Base-by-base conservation (phyloP, 2,888 invertebrate species). In the Cataglyphis rosenhaueri region DNA sequence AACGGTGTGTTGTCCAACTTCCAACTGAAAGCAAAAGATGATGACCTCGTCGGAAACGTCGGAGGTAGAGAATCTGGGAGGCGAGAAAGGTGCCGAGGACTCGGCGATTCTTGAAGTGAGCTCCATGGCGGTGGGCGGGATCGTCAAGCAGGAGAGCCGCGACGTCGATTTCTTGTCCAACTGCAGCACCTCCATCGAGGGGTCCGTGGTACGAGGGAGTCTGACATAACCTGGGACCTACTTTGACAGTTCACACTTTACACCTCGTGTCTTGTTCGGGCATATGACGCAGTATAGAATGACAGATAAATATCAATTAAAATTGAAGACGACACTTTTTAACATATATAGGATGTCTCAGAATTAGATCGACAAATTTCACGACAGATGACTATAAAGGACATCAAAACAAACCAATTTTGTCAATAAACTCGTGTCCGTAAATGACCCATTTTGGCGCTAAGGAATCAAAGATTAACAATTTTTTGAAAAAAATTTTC, bases 171-270 rank as follows among this genome's bases (percentile, higher is more conserved):
- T 92, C 87, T 85, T 93, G 10, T 94, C 94, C 3, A 94, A 94
- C 85, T 93, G 92, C 82, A 94, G 94, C 83, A 94, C 93, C 29
- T 94, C 94, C 61, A 87, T 93, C 55, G 94, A 94, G 78, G 94
- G 93, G 68, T 94, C 94, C 21, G 92, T 94, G 85, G 94, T 94
- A 84, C 92, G 92, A 76, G 76, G 6, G 32, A 48, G 6, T 0
- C 18, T n/a, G 85, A 82, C 57, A 87, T 86, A 90, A 90, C 87
- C 85, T 89, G 59, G 21, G 81, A 82, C 15, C 9, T 21, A 3
- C 10, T 81, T 79, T 81, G 82, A 86, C 70, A 82, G 66, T 61
- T 66, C 21, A 0, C 35, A 0, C 35, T 57, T 21, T 57, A 21
- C 18, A 6, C 48, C n/a, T 57, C 55, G 1, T 55, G 15, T 6